phyloP scores from a whole-genome alignment of 2,888 invertebrate genomes.

The Argyresthia goedartella region DNA sequence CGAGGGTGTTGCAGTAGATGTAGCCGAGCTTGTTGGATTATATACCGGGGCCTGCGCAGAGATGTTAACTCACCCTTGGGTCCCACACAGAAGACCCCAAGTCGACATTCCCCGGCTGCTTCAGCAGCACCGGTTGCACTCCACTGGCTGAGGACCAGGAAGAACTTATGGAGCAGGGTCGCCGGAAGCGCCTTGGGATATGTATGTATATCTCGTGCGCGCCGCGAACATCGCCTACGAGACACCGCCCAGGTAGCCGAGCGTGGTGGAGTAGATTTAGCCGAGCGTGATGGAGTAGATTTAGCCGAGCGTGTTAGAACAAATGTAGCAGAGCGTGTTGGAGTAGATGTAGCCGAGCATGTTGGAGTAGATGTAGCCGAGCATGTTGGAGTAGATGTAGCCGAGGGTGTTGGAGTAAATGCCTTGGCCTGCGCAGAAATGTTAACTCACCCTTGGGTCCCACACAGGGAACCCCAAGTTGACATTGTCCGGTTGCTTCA shows the following conservation, averaged over 20 bases:
- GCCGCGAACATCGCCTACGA: slow-evolving; percentile 99
- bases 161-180: slow-evolving; percentile 97
- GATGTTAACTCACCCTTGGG: slow-evolving; percentile 88
- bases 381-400: no score
- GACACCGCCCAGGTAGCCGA: slow-evolving; percentile 98
- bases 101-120: slow-evolving; percentile 89
- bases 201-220: slow-evolving; percentile 95
- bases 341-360: no score
- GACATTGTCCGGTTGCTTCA: slow-evolving; percentile 91
- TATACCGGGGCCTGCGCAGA: slow-evolving; percentile 86
- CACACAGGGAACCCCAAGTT: slow-evolving; percentile 94
- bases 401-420: no score
- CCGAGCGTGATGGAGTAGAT: no score
- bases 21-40: no score
- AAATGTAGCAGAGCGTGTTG: no score
- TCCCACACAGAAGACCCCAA: slow-evolving; percentile 97
- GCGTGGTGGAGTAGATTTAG: no score
- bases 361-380: no score
- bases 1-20: no score
- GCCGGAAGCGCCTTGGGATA: slow-evolving; percentile 98
- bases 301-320: no score
- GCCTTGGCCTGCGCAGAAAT: slow-evolving; percentile 82
- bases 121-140: slow-evolving; percentile 96
- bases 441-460: slow-evolving; percentile 94
- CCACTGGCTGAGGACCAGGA: slow-evolving; percentile 98